Conservation (phyloP, 2,888 invertebrate genomes). For the Ormyrus nitidulus region DNA sequence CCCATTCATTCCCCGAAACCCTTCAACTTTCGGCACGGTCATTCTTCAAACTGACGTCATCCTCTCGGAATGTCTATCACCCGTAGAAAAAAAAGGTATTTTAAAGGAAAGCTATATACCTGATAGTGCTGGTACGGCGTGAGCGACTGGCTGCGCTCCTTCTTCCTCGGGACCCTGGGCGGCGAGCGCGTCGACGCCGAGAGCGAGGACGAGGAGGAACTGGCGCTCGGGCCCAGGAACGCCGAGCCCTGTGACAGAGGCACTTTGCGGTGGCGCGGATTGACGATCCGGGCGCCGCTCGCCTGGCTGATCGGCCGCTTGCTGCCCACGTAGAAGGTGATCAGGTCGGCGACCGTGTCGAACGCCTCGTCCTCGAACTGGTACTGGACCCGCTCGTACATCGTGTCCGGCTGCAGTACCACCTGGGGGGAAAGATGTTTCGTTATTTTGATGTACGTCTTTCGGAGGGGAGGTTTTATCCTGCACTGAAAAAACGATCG, state of each 20-base stretch:
- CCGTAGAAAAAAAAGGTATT: no score
- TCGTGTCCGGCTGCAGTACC: constrained; percentile 90
- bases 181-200: constrained; percentile 71
- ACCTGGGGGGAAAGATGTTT: constrained; percentile 77
- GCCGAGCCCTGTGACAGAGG: constrained; percentile 78
- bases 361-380: constrained; percentile 96
- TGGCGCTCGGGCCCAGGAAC: constrained; percentile 66
- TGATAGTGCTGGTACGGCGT: constrained; percentile 72
- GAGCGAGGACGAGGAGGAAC: constrained; percentile 80
- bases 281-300: constrained; percentile 91
- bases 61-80: no score
- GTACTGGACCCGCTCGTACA: constrained; percentile 93
- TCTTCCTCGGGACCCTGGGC: constrained; percentile 76
- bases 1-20: no score
- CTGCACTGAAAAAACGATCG: no score
- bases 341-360: constrained; percentile 93
- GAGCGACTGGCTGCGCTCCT: constrained; percentile 87
- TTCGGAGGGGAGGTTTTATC: no score
- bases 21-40: no score
- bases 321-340: constrained; percentile 94
- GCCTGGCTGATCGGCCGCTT: constrained; percentile 92
- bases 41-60: no score
- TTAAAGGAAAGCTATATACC: no score
- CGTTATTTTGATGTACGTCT: neutral
- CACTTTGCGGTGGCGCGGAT: constrained; percentile 88